Evolutionary conservation across 2,113 vertebrate species (phyloP).

Genomic region (Engraulis encrasicolus): DNA sequence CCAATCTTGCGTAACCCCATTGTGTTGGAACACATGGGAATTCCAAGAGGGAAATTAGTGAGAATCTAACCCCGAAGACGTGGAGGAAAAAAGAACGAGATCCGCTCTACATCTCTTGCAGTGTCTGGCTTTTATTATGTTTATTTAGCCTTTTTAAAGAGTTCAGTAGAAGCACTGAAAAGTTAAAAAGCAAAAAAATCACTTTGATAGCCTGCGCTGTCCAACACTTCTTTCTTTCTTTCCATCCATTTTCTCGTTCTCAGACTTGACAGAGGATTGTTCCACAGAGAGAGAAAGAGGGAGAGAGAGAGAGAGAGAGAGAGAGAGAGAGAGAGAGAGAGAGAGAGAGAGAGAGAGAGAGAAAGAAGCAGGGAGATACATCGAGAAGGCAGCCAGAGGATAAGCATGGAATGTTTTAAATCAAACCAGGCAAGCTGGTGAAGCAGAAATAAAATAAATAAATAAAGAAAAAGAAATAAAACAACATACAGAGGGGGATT

Average conservation of each 20-base stretch:
- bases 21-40: not conserved
- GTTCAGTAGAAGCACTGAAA: too few relatives aligned
- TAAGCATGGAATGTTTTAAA: slow-evolving; percentile 1
- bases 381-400: not conserved
- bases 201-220: not conserved
- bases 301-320: too few relatives aligned
- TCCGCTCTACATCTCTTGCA: not conserved
- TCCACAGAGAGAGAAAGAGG: slow-evolving; percentile 1
- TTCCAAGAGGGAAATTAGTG: not conserved
- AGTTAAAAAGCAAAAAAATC: too few relatives aligned
- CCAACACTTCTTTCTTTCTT: not conserved
- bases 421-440: slow-evolving; percentile 1
- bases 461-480: not conserved
- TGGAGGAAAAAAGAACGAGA: not conserved
- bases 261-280: not conserved
- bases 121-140: not conserved
- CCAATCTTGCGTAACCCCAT: not conserved
- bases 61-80: not conserved
- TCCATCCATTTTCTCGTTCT: not conserved
- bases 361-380: slow-evolving; percentile 16
- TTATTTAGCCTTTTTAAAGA: not conserved
- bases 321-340: too few relatives aligned
- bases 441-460: not conserved
- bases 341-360: too few relatives aligned
- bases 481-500: not conserved